phyloP scores from a whole-genome alignment of 2,113 vertebrate species.

The Zonotrichia leucophrys region DNA sequence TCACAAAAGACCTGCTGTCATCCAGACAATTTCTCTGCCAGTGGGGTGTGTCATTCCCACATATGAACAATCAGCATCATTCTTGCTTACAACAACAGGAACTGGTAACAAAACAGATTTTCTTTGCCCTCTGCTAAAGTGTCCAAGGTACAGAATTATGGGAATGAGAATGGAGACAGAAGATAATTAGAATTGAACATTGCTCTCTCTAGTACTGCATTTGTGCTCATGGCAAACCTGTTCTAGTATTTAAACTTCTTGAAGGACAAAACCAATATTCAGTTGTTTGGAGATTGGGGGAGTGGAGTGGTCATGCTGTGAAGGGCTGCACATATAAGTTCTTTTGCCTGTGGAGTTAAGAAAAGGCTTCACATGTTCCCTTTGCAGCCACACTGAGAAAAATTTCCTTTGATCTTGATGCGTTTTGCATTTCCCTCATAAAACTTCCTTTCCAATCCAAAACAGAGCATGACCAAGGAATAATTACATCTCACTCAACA shows the following conservation, averaged over 20 bases:
- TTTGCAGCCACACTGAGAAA: not conserved
- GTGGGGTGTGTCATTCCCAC: not conserved
- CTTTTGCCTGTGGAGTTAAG: not conserved
- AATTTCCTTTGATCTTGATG: not conserved
- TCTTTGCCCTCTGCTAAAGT: not conserved
- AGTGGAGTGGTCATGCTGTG: not conserved
- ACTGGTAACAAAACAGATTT: not conserved
- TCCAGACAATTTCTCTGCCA: not conserved
- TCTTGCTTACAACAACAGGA: not conserved
- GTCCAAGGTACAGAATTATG: not conserved
- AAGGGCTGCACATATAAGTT: not conserved
- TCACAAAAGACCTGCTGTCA: not conserved
- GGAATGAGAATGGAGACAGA: not conserved
- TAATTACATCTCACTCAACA: not conserved
- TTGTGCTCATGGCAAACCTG: not conserved
- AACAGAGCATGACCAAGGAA: not conserved
- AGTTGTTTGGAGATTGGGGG: not conserved
- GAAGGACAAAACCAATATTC: not conserved
- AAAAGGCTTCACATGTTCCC: not conserved
- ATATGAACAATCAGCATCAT: not conserved
- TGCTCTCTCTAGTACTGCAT: not conserved
- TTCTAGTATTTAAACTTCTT: not conserved
- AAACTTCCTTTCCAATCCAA: not conserved
- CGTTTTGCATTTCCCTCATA: not conserved
- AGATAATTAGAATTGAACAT: not conserved